phyloP scores from a whole-genome alignment of 2,113 vertebrate genomes.

The Vidua macroura region DNA sequence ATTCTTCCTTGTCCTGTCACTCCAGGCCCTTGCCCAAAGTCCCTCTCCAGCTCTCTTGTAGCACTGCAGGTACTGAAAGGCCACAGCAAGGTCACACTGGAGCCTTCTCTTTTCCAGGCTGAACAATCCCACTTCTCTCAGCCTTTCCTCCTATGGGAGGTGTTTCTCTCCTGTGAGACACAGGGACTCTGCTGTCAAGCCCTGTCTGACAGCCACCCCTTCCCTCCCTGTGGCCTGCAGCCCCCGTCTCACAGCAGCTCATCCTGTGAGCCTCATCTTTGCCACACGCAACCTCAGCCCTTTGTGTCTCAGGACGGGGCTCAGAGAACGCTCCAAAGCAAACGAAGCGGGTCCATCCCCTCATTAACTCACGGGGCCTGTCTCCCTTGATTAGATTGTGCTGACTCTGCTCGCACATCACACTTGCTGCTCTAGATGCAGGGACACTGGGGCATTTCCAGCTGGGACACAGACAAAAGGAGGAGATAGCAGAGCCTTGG shows the following conservation, averaged over 20 bases:
- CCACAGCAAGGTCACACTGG: not conserved
- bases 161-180: not conserved
- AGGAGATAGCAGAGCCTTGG: conserved; percentile 49
- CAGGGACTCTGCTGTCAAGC: not conserved
- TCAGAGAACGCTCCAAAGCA: not conserved
- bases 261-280: not conserved
- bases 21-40: not conserved
- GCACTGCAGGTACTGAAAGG: not conserved
- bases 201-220: not conserved
- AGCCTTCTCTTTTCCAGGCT: not conserved
- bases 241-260: not conserved
- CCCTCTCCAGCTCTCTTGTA: not conserved
- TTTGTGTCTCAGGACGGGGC: not conserved
- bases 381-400: conserved; percentile 49
- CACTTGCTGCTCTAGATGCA: conserved; percentile 34
- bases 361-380: conserved; percentile 20
- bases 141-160: not conserved
- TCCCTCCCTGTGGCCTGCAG: not conserved
- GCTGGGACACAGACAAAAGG: conserved; percentile 58
- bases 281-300: not conserved
- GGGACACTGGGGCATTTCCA: conserved; percentile 47
- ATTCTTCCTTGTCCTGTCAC: not conserved
- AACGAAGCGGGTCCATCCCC: not conserved
- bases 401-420: conserved; percentile 30
- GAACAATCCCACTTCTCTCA: not conserved